phyloP scores from a whole-genome alignment of 2,888 invertebrate species.

The Apocheima hispidaria region DNA sequence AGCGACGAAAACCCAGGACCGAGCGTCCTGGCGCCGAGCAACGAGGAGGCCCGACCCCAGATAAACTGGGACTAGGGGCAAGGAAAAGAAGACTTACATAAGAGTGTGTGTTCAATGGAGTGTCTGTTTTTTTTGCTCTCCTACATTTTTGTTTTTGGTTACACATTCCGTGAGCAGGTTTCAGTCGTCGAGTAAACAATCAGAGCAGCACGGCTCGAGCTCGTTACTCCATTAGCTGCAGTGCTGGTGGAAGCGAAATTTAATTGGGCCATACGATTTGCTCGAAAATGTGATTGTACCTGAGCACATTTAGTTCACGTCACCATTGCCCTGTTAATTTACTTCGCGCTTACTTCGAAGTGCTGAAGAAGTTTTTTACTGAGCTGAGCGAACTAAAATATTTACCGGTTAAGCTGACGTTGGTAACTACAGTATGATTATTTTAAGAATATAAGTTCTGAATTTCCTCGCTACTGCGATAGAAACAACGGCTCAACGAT shows the following conservation, averaged over 20 bases:
- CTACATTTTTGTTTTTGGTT: neutral
- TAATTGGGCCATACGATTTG: conserved; percentile 61
- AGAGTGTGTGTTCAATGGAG: neutral
- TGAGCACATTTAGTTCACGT: conserved; percentile 38
- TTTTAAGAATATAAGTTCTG: too few species aligned
- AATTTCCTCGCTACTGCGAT: too few species aligned
- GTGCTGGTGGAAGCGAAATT: conserved; percentile 46
- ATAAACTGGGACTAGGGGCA: too few species aligned
- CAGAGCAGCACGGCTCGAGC: conserved; percentile 36
- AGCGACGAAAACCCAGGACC: too few species aligned
- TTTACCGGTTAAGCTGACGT: too few species aligned
- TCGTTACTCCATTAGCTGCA: conserved; percentile 43
- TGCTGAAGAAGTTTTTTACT: neutral
- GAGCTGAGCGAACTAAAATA: neutral
- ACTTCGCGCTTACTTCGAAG: neutral
- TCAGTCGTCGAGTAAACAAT: conserved; percentile 45
- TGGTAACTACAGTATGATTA: too few species aligned
- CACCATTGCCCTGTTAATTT: conserved; percentile 24
- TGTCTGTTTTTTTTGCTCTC: neutral
- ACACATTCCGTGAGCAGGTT: conserved; percentile 29
- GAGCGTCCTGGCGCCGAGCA: too few species aligned
- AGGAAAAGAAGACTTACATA: too few species aligned
- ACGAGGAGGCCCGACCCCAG: too few species aligned
- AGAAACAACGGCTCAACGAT: too few species aligned
- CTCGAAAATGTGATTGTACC: conserved; percentile 54